phyloP scores from a whole-genome alignment of 2,797 vertebrate genomes.

The Alectoris magna region DNA sequence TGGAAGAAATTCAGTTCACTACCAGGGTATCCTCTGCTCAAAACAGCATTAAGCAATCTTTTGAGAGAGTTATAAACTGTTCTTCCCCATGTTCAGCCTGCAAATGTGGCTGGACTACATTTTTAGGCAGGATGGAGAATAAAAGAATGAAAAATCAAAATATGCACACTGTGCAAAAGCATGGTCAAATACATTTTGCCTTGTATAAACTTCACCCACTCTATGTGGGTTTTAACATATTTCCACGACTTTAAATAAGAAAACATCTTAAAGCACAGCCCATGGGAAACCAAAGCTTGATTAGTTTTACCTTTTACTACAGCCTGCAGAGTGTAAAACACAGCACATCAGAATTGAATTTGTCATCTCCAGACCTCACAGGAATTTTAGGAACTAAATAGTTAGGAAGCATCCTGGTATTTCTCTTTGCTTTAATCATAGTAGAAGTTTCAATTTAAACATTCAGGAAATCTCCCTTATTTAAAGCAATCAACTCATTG shows the following conservation, averaged over 20 bases:
- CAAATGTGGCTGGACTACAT: constrained; percentile 47
- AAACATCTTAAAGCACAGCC: constrained; percentile 80
- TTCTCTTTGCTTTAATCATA: constrained; percentile 87
- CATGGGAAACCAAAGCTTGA: constrained; percentile 85
- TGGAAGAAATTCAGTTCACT: constrained; percentile 34
- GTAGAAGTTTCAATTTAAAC: constrained; percentile 87
- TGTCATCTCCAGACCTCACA: constrained; percentile 88
- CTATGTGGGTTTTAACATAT: constrained; percentile 80
- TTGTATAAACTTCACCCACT: constrained; percentile 78
- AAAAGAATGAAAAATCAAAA: constrained; percentile 80
- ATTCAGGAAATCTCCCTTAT: constrained; percentile 88
- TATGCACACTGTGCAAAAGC: constrained; percentile 75
- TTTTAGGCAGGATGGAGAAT: constrained; percentile 70
- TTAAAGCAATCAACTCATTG: constrained; percentile 86
- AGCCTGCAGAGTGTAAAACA: constrained; percentile 87
- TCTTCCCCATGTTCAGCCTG: constrained; percentile 39
- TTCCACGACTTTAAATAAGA: constrained; percentile 83
- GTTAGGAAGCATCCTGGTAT: constrained; percentile 84
- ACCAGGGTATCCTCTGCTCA: constrained; percentile 1
- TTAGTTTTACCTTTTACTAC: constrained; percentile 84
- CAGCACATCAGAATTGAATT: constrained; percentile 87
- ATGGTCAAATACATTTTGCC: constrained; percentile 69
- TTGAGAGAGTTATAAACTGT: constrained; percentile 23
- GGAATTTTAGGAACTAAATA: constrained; percentile 86
- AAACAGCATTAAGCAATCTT: constrained; percentile 21